These are phyloP conservation scores for Caradrina clavipalpis DNA, from an alignment of 2,888 invertebrate genomes.

Conservation along the genomic window DNA sequence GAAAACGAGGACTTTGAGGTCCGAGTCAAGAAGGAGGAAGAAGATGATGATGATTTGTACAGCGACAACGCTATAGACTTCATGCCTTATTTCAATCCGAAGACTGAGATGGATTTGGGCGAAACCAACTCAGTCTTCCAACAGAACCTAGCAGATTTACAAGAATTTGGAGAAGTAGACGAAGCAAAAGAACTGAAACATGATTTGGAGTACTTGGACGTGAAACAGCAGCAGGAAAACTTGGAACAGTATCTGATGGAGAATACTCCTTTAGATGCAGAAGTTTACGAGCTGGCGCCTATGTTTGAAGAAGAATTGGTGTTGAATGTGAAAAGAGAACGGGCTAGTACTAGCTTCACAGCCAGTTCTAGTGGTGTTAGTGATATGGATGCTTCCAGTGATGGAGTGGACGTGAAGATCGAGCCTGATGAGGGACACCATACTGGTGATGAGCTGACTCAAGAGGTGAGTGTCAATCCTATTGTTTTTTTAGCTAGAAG, in stretches of 20 bases:
- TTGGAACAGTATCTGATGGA: constrained; percentile 85
- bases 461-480: constrained; percentile 82
- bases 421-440: constrained; percentile 88
- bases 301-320: constrained; percentile 85
- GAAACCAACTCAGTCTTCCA: constrained; percentile 88
- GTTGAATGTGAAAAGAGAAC: constrained; percentile 85
- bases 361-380: constrained; percentile 89
- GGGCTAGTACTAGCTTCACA: constrained; percentile 89
- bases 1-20: constrained; percentile 76
- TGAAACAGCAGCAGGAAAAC: constrained; percentile 83
- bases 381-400: constrained; percentile 84
- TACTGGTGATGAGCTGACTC: constrained; percentile 88
- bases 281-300: constrained; percentile 82
- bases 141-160: constrained; percentile 91
- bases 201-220: constrained; percentile 84
- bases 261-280: constrained; percentile 84
- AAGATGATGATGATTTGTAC: constrained; percentile 80
- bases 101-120: constrained; percentile 79
- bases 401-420: constrained; percentile 80
- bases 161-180: constrained; percentile 88
- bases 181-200: constrained; percentile 82
- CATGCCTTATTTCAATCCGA: constrained; percentile 83
- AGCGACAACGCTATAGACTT: constrained; percentile 87
- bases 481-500: neutral
- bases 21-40: constrained; percentile 79